Percentiles rank a stretch among this genome's conserved stretches.
Conservation (phyloP, 2,113 vertebrate genomes). For the Aegypius monachus region DNA sequence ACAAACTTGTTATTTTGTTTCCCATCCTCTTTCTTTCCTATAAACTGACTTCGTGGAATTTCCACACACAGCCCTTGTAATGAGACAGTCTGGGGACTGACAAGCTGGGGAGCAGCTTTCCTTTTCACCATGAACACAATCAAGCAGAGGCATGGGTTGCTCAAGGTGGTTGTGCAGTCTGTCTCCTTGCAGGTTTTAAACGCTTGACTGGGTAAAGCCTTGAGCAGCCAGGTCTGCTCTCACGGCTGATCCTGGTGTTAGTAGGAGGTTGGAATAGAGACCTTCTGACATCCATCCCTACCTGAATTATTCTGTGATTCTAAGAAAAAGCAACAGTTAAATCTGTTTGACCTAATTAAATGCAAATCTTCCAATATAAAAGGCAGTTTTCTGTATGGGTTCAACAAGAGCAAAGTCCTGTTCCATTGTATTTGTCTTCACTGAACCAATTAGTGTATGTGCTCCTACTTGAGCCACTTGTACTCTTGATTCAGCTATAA, state of each 20-base stretch:
- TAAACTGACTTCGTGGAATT: neutral
- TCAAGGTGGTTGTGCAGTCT: no score
- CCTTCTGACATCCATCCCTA: accelerated
- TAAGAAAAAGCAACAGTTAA: neutral
- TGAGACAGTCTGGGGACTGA: neutral
- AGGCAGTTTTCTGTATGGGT: neutral
- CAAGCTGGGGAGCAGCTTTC: neutral
- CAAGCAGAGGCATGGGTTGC: neutral
- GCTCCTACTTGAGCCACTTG: neutral
- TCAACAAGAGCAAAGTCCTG: neutral
- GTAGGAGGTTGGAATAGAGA: neutral
- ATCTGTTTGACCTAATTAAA: neutral
- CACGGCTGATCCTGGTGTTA: neutral
- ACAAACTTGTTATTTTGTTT: neutral
- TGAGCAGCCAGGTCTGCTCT: neutral
- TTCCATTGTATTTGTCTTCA: neutral
- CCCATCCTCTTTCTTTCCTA: neutral
- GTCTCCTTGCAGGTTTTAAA: neutral
- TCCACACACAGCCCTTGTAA: neutral
- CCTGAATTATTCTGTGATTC: neutral
- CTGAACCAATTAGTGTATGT: neutral
- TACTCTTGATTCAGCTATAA: neutral
- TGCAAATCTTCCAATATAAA: neutral
- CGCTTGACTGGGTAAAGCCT: neutral
- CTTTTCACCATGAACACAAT: neutral